Evolutionary conservation across 2,888 invertebrate species (phyloP), one percentile per base, ranked within the genome.

Genomic region (Agrotis segetum): DNA sequence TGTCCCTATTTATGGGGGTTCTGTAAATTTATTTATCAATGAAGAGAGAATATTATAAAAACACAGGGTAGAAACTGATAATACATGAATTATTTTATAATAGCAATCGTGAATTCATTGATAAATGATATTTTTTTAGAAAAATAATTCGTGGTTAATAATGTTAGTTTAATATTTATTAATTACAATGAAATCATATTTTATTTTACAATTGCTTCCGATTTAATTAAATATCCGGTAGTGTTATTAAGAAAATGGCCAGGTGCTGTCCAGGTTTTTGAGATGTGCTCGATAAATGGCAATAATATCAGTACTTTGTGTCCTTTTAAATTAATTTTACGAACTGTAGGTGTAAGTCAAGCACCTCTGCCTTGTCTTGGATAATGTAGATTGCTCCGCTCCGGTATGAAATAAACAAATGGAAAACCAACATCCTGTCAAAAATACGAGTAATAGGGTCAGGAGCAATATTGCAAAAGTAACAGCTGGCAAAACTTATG

Each of bases 31-130:
- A 79, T 83, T 84, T 83, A 84, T 82, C 70, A 79, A 85, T 78
- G 82, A 85, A 73, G 90, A 91, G 92, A 94, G 93, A 94, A 90
- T 86, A 81, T 79, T 77, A 84, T 74, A 85, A 88, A 88, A 79
- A 88, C 86, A 90, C 94, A 94, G 94, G 94, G 94, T 95, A 94
- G 91, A 88, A 88, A 88, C 89, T 86, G 89, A 92, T 93, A 92
- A 92, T 92, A 91, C 86, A 56, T 71, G 69, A 77, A 69, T 71
- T 75, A 73, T 72, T 79, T 75, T 64, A 66, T 71, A 69, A 67
- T 78, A 79, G 60, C 64, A 71, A 71, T 73, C 56, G 66, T 78
- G 65, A 77, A 66, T 70, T 81, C 74, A 77, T 73, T 68, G 68
- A 73, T 80, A 24, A 56, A 58, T 66, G 47, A 17, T 59, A 62